Evolutionary conservation across 2,888 invertebrate species (phyloP).

Genomic region (Saturnia pavonia): DNA sequence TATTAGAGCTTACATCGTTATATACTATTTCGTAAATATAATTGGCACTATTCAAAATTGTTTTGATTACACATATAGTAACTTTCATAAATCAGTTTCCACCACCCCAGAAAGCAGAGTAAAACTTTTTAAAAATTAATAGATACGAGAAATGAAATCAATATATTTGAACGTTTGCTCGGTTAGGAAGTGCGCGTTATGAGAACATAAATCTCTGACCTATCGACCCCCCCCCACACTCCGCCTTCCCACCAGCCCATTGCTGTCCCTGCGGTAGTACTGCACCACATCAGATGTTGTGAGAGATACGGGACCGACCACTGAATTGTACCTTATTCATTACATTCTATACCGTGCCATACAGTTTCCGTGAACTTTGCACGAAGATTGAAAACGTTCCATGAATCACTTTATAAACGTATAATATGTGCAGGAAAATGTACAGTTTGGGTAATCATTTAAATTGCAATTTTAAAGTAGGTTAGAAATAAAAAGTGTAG

Average conservation of each 20-base stretch:
- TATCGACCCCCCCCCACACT: constrained; percentile 47
- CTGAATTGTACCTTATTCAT: constrained; percentile 62
- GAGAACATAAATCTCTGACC: constrained; percentile 75
- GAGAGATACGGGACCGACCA: constrained; percentile 54
- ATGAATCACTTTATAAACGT: background rate
- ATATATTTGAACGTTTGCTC: constrained; percentile 68
- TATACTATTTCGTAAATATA: no score
- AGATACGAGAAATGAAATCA: constrained; percentile 72
- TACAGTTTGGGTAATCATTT: background rate
- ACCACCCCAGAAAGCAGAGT: background rate
- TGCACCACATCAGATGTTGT: constrained; percentile 59
- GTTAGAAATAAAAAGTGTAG: background rate
- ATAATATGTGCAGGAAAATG: background rate
- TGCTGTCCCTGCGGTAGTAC: constrained; percentile 47
- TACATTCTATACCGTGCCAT: constrained; percentile 35
- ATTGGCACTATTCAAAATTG: background rate
- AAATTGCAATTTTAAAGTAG: background rate
- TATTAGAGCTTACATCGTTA: no score
- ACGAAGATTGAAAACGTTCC: constrained; percentile 11
- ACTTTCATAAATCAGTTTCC: background rate
- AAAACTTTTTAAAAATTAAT: constrained; percentile 66
- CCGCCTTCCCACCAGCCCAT: constrained; percentile 34
- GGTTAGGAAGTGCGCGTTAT: constrained; percentile 69
- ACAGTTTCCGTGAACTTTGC: background rate
- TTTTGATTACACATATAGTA: background rate